Evolutionary conservation across 2,113 vertebrate species (phyloP).

Genomic region (Serilophus lunatus): DNA sequence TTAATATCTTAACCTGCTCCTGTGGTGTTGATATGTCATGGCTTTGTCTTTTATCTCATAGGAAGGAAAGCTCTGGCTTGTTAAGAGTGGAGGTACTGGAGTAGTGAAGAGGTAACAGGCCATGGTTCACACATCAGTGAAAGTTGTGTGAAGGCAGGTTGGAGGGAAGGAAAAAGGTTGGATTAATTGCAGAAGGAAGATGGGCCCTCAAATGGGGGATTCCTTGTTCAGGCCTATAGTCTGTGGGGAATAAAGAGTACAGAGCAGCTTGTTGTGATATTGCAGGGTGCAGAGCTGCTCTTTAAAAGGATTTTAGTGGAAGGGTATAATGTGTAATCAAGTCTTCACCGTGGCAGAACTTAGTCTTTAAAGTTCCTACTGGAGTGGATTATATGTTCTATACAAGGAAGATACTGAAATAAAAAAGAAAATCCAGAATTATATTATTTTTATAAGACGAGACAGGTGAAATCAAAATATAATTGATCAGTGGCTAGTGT

Average conservation of each 20-base stretch:
- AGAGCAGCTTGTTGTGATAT: background rate
- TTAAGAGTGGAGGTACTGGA: background rate
- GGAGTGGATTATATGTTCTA: background rate
- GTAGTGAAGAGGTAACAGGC: background rate
- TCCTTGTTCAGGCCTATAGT: background rate
- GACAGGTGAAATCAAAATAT: background rate
- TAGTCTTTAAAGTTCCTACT: background rate
- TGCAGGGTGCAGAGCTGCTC: background rate
- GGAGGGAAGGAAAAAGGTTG: background rate
- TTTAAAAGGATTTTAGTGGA: background rate
- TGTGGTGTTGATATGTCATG: background rate
- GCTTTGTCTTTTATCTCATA: background rate
- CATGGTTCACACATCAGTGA: background rate
- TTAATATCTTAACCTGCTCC: background rate
- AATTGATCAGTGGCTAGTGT: fast-evolving
- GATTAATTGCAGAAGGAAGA: background rate
- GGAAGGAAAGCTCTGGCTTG: background rate
- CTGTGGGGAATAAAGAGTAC: background rate
- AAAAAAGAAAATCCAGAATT: too few relatives aligned
- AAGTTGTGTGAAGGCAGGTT: background rate
- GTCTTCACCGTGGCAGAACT: background rate
- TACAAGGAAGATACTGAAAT: background rate
- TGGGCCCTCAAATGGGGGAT: background rate
- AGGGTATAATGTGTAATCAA: background rate
- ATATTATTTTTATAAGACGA: too few relatives aligned